Base-by-base conservation (phyloP, 2,888 invertebrate species). In the Byasa hedistus region DNA sequence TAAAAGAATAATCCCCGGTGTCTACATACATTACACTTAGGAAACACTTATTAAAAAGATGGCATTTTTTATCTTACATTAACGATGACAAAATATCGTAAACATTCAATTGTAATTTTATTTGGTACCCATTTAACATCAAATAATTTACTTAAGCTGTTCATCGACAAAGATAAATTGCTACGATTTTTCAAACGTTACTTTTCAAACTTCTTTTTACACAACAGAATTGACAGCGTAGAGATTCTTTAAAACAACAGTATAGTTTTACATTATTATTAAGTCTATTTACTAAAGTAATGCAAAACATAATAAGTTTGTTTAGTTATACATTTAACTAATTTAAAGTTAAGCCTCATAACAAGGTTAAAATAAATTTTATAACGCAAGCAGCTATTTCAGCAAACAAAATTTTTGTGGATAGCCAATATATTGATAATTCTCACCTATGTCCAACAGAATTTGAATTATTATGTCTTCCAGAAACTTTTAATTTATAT, bases 191-290 rank as follows among this genome's bases (percentile, higher is more conserved):
- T 80, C 27, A 52, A 52, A 61, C 23, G 39, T 66, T 67, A 27
- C 22, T 83, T 78, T 84, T 80, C 72, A 85, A 17, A 54, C 32
- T 55, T 39, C 85, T 87, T 84, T 77, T 86, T 90, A 90, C 86
- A 90, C 83, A 84, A 85, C 86, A 85, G 85, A 91, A 91, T 91
- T 91, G 91, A 91, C 91, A 86, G 89, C 84, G 91, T 91, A 90
- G 90, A 91, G 90, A 90, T 81, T 81, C 75, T 79, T 85, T 82
- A 83, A 90, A 88, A 85, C 79, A 88, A 86, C 77, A 73, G 78
- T 73, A 76, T 82, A 82, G 80, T 75, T 81, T 77, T 79, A 80
- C 74, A 80, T 80, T 82, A 85, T 81, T 80, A 81, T 84, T 87
- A 82, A 82, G 73, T 77, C 83, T 88, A 86, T 36, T 15, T 52